These are phyloP conservation scores for Gadopsis bispinosus DNA, from an alignment of 2,797 vertebrate genomes.

Conservation along the genomic window DNA sequence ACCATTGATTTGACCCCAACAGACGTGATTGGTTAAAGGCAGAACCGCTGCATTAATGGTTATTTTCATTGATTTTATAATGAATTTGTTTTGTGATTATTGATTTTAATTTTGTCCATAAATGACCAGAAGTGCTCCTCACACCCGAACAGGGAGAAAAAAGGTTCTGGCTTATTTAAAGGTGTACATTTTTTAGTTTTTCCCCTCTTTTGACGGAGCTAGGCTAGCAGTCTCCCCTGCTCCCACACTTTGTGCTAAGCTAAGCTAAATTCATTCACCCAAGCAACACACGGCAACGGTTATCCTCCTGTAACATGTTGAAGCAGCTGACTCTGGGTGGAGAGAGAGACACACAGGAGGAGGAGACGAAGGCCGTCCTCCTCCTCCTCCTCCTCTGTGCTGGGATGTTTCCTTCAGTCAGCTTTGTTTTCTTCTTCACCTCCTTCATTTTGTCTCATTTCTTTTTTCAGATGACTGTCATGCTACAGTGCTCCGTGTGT, in stretches of 20 bases:
- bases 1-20: not conserved
- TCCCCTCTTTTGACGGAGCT: not conserved
- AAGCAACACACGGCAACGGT: too few relatives aligned
- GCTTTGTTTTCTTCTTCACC: constrained; percentile 7
- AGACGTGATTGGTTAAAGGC: not conserved
- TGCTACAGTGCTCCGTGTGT: not conserved
- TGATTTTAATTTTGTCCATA: not conserved
- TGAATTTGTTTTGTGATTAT: not conserved
- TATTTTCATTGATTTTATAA: too few relatives aligned
- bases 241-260: constrained; percentile 14
- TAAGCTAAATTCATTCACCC: not conserved
- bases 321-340: too few relatives aligned
- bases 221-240: constrained; percentile 4
- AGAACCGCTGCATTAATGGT: not conserved
- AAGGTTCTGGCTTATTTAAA: too few relatives aligned
- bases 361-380: not conserved
- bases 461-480: not conserved
- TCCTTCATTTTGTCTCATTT: not conserved
- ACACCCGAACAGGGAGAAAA: not conserved
- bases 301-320: not conserved
- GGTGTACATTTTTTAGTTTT: too few relatives aligned
- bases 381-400: constrained; percentile 21
- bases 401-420: constrained; percentile 24
- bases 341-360: constrained; percentile 1
- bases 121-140: not conserved